Evolutionary conservation across 23 tunicate species (phyloP), one percentile per base, ranked within the genome.

Genomic region (Styela plicata): DNA sequence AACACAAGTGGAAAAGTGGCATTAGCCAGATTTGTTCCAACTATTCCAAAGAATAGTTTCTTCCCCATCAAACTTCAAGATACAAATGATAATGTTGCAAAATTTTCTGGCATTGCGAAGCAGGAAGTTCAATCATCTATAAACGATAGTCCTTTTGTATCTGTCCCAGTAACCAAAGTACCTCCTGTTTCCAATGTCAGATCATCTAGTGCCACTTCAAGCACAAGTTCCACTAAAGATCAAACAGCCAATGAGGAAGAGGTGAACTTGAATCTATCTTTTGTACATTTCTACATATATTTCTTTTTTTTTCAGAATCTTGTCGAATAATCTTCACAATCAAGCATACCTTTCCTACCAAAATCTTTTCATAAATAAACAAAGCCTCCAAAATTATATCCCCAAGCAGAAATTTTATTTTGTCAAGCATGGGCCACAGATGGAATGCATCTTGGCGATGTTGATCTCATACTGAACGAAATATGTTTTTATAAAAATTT

Each of bases 31-130:
- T 18, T 76, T 24, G 66, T 52, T 20, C 64, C 81, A 44, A 24
- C 81, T 1, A 70, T 44, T 21, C 1, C 81, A 0, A 44, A 30
- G 65, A 44, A 52, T 24, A 57, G 81, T 2, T 76, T 76, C 44
- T 52, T 44, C 24, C 81, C 81, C 18, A 76, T 76, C 32, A 53
- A 76, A 26, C 70, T 21, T 3, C 80, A 75, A 24, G 36, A 52
- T 53, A 57, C 77, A 19, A n/a, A n/a, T n/a, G 57, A 5, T 5
- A 44, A 7, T 44, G 57, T 7, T 44, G 13, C 57, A 44, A 7
- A 44, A 44, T 7, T 7, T 13, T 44, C 57, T 5, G 57, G 7
- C 57, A 44, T 44, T 7, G 57, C 7, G 13, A 44, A 44, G 13
- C 57, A 13, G 57, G 7, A 7, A 13, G 13, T 44, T 5, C 7